Evolutionary conservation across 2,113 vertebrate species (phyloP), one percentile per base, ranked within the genome.

Genomic region (Oxyura jamaicensis): DNA sequence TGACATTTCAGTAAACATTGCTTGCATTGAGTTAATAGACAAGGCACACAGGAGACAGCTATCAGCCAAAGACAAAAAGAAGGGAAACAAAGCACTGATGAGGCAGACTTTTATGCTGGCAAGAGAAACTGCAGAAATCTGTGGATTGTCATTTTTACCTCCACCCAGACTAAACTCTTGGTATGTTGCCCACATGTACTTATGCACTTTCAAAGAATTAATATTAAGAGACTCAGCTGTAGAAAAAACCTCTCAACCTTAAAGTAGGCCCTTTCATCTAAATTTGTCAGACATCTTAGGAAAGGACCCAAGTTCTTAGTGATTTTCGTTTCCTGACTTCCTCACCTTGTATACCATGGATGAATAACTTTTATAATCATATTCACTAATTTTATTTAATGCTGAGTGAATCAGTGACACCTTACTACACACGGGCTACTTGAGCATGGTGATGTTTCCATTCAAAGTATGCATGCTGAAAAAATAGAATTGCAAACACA

Each of bases 1-100:
- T 33, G 85, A 83, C 94, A 82, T 86, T 83, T 83, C 72, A 83
- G 55, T 62, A 93, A 91, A 85, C 89, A 91, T 50, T 50, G 46
- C 55, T 44, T 31, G 35, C 78, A n/a, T 10, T 4, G 22, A 92
- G 74, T n/a, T 65, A 84, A n/a, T 3, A 94, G 86, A 79, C 84
- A 82, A 36, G 79, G 78, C 75, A 69, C 69, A 58, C 82, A 35
- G 71, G 77, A 95, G 82, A 85, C 91, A 58, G 74, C 13, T 60
- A 77, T 11, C 86, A 74, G 63, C 12, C 25, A 25, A 15, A 31
- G 60, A 76, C 58, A 67, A 31, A 33, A 72, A 28, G 16, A 50
- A 52, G 19, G 91, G 63, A 36, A 73, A 71, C 48, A 89, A 87
- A 83, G 84, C 72, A 69, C 82, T 66, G 50, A 48, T 3, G 7